Conservation (phyloP, 2,113 vertebrate genomes). For the Girardinichthys multiradiatus region DNA sequence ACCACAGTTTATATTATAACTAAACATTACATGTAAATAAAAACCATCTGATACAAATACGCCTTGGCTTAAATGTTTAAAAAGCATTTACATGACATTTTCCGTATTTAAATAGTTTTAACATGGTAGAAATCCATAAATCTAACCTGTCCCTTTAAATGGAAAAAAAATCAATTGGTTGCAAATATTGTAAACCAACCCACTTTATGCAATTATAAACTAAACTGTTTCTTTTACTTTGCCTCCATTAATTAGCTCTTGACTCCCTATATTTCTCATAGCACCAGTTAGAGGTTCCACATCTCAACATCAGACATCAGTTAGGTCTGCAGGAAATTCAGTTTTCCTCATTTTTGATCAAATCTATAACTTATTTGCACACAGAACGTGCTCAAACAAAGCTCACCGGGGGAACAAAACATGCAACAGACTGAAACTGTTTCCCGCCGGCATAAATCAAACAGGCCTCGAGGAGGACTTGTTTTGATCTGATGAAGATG, state of each 20-base stretch:
- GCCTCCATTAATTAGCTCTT: background rate
- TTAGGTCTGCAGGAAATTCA: conserved; percentile 1
- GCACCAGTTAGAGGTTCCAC: conserved; percentile 1
- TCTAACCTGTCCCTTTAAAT: background rate
- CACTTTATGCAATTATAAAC: background rate
- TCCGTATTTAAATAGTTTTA: background rate
- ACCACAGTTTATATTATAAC: too few species aligned
- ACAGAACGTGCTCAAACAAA: conserved; percentile 44
- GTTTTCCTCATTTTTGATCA: conserved; percentile 27
- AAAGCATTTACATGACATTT: background rate
- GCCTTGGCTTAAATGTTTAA: background rate
- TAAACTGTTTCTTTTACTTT: background rate
- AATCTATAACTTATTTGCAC: conserved; percentile 52
- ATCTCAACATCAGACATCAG: background rate
- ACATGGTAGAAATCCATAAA: background rate
- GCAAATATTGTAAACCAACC: too few species aligned
- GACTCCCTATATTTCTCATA: conserved; percentile 9
- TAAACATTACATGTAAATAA: too few species aligned
- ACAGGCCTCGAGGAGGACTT: conserved; percentile 30
- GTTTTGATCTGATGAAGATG: conserved; percentile 41
- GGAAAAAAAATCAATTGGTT: background rate
- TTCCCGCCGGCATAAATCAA: conserved; percentile 56
- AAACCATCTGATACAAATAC: background rate
- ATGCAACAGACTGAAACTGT: conserved; percentile 47
- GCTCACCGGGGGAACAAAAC: conserved; percentile 22